Percentiles rank a stretch among this genome's conserved stretches.
phyloP scores from a whole-genome alignment of 1,140 invertebrate species.

The Pseudobourletiella spinata region DNA sequence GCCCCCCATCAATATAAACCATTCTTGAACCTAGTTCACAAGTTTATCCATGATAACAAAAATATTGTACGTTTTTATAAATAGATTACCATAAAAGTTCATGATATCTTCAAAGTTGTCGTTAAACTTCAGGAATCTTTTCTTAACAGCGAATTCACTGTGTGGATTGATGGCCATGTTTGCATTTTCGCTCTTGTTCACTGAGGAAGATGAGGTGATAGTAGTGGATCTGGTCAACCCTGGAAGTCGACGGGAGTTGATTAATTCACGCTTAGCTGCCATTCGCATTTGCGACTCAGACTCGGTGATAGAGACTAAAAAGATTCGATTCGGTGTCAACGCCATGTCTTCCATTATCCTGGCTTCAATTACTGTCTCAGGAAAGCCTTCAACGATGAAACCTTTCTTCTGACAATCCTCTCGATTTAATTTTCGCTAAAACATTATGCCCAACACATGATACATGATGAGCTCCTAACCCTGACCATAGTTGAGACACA shows the following conservation, averaged over 20 bases:
- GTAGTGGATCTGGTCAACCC: no score
- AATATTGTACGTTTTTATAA: no score
- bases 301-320: constrained; percentile 17
- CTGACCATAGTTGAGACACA: no score
- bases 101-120: constrained; percentile 8
- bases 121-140: constrained; percentile 3
- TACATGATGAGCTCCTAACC: no score
- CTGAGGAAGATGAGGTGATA: neutral
- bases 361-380: constrained; percentile 13
- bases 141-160: constrained; percentile 10
- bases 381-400: constrained; percentile 29
- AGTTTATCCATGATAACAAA: no score
- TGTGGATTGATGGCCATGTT: constrained; percentile 14
- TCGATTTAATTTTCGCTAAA: constrained; percentile 12
- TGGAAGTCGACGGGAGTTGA: constrained; percentile 9
- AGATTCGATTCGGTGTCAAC: constrained; percentile 17
- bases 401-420: constrained; percentile 27
- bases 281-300: constrained; percentile 1
- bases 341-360: constrained; percentile 13
- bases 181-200: neutral
- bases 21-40: constrained; percentile 15
- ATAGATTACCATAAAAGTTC: constrained; percentile 12
- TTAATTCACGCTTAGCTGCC: neutral
- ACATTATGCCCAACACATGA: neutral
- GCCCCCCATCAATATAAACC: constrained; percentile 22